Evolutionary conservation across 2,797 vertebrate species (phyloP).

Genomic region (Eulemur mongoz): DNA sequence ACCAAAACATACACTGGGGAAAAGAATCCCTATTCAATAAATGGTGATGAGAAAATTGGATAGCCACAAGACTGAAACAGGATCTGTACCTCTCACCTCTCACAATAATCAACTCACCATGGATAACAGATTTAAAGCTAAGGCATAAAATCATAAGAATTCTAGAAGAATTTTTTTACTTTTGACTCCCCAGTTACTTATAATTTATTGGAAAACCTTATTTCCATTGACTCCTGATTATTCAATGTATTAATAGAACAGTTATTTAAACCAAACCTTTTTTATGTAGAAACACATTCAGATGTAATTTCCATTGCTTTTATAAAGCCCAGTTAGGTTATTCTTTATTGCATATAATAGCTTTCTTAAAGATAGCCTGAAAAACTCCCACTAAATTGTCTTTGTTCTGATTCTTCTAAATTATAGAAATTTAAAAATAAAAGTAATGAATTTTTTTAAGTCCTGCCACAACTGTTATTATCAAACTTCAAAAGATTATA

Average conservation of each 20-base stretch:
- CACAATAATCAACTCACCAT: too few species aligned
- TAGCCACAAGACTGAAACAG: too few species aligned
- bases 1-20: too few species aligned
- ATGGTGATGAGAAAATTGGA: too few species aligned
- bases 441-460: not conserved
- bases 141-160: too few species aligned
- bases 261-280: not conserved
- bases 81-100: too few species aligned
- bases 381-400: not conserved
- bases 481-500: not conserved
- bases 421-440: not conserved
- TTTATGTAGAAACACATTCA: not conserved
- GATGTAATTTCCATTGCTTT: not conserved
- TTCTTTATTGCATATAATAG: not conserved
- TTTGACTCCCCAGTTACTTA: not conserved
- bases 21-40: too few species aligned
- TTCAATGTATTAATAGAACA: not conserved
- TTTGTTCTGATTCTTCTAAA: constrained; percentile 4
- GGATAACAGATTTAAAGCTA: too few species aligned
- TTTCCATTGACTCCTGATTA: not conserved
- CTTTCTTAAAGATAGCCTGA: not conserved
- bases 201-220: not conserved
- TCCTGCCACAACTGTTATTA: not conserved
- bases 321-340: not conserved
- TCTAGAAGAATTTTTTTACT: not conserved